phyloP scores from a whole-genome alignment of 2,888 invertebrate genomes.

The Phortica okadai region DNA sequence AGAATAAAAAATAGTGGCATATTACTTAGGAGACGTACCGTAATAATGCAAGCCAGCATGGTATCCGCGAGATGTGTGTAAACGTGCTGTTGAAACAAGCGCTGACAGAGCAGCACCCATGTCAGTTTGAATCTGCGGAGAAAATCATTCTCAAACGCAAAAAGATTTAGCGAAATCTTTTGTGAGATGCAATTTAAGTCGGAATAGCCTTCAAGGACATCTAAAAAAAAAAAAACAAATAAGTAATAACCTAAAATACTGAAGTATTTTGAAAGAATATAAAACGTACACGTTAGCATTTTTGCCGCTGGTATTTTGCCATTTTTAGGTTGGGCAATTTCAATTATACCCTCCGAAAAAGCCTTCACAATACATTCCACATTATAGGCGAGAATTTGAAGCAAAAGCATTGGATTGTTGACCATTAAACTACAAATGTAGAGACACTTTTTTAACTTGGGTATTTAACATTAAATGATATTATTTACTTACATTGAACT shows the following conservation, averaged over 20 bases:
- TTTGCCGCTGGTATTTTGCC: conserved; percentile 75
- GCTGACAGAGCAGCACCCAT: conserved; percentile 83
- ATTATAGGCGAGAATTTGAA: conserved; percentile 82
- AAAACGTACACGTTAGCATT: conserved; percentile 73
- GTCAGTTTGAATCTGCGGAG: conserved; percentile 81
- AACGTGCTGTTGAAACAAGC: conserved; percentile 80
- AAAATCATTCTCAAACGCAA: conserved; percentile 81
- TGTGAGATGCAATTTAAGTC: conserved; percentile 80
- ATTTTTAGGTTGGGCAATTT: conserved; percentile 73
- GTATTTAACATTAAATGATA: neutral
- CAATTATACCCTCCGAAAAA: conserved; percentile 77
- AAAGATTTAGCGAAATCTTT: conserved; percentile 80
- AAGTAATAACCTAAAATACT: neutral
- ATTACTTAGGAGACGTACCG: conserved; percentile 70
- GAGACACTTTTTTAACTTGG: neutral
- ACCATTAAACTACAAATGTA: conserved; percentile 76
- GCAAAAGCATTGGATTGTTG: conserved; percentile 81
- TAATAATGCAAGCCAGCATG: conserved; percentile 78
- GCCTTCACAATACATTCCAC: conserved; percentile 82
- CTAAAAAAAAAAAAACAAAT: conserved; percentile 67
- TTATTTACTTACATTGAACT: conserved; percentile 73
- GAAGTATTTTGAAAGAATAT: neutral
- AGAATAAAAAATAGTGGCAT: neutral
- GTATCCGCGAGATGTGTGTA: conserved; percentile 79
- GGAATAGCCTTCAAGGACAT: conserved; percentile 82